Base-by-base conservation (phyloP, 2,113 vertebrate species). In the Eudyptes chrysolophus region DNA sequence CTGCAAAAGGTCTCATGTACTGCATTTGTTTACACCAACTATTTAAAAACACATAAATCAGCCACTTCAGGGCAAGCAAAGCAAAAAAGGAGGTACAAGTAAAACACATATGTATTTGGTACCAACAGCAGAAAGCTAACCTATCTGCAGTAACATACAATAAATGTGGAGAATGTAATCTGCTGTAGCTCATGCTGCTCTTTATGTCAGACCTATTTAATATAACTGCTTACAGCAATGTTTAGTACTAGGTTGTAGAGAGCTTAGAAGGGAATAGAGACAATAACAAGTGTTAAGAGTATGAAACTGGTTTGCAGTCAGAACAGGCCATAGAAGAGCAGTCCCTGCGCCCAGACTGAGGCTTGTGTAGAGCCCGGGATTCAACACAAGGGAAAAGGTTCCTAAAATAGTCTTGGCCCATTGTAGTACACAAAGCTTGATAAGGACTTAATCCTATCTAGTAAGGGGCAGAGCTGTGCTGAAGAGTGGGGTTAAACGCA, bases 21-120 rank as follows among this genome's bases (percentile, higher is more conserved):
- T 94, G 88, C 92, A 38, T 92, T 97, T 69, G 94, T 97, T 98
- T 98, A 96, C 84, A 97, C 51, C 87, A 98, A 79, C 90, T 96
- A 76, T 94, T 97, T 96, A 94, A 97, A 96, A 96, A 94, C 68
- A 89, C 69, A 97, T 92, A 83, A 92, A 80, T 96, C 92, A 93
- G 36, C 30, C 77, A 54, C 83, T 96, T 84, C 79, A 93, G 94
- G 90, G 64, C 52, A 97, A 97, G 87, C 42, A 96, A 91, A 97
- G 86, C 29, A 52, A 79, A 57, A 92, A 91, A 82, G 9, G 24
- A 94, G 38, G 15, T 51, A 32, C 49, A 87, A 96, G 69, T 80
- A 93, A 95, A 98, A 95, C 75, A 52, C 19, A 24, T 26, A 40
- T 25, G 6, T 65, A 57, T 66, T 61, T 42, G 34, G 26, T 57